Base-by-base conservation (phyloP, 2,113 vertebrate species). In the Saguinus midas region DNA sequence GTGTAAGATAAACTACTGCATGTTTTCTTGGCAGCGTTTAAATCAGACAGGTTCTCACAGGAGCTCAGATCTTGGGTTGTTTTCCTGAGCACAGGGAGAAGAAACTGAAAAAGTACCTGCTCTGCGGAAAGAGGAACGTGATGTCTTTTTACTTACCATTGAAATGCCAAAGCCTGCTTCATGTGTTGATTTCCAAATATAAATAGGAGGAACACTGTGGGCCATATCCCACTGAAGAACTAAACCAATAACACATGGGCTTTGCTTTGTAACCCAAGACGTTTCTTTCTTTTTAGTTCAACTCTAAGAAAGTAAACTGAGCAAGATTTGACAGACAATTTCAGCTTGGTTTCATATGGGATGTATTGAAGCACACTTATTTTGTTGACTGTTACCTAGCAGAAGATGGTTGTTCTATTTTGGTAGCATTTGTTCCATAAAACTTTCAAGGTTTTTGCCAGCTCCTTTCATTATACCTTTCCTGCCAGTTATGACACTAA, bases 381-480 rank as follows among this genome's bases (percentile, higher is more conserved):
- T 92, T 68, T 80, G 86, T 52, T n/a, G 40, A 57, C 88, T 55
- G 78, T 94, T 82, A 93, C 92, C 78, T 61, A 89, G 82, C 78
- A 92, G 72, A 94, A 94, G 61, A 48, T 32, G 10, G 4, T 40
- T 32, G 70, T 50, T 96, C 64, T 93, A 48, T 94, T 96, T 94
- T 94, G 91, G 82, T 96, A 93, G 55, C 32, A 23, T 90, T 93
- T 83, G 58, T 95, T 84, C 72, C 76, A 45, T 91, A 61, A 95
- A 86, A 18, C 45, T 82, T 80, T 83, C 48, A 57, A 32, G 73
- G 58, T 57, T 95, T 97, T 94, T 78, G 80, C 84, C 88, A 90
- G 76, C 82, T 92, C 48, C 61, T 95, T 92, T 96, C 76, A 73
- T 97, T 84, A 87, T n/a, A 61, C 75, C 76, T 96, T 93, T 45